Evolutionary conservation across 2,113 vertebrate species (phyloP).

Genomic region (Brachyistius frenatus): DNA sequence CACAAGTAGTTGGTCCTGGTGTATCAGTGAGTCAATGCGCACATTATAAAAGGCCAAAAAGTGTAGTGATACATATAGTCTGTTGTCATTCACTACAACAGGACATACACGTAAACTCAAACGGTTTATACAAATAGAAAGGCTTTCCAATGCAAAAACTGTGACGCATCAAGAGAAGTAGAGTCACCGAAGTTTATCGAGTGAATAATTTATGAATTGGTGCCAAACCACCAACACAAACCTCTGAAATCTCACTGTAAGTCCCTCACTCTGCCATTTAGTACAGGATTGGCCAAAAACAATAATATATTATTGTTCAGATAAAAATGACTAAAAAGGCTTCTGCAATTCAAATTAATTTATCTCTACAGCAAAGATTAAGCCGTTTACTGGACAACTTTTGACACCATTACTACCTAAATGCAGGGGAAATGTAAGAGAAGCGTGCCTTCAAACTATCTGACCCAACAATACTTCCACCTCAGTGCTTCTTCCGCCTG

Average conservation of each 20-base stretch:
- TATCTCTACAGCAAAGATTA: neutral
- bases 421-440: neutral
- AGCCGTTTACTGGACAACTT: neutral
- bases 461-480: conserved; percentile 31
- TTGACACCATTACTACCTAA: too few relatives aligned
- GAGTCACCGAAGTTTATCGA: neutral
- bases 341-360: neutral
- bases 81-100: neutral
- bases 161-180: neutral
- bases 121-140: neutral
- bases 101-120: neutral
- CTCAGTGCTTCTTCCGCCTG: conserved; percentile 41
- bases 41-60: neutral
- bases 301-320: too few relatives aligned
- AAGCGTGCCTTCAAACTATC: neutral
- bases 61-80: neutral
- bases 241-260: neutral
- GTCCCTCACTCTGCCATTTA: neutral
- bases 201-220: neutral
- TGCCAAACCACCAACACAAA: neutral
- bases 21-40: neutral
- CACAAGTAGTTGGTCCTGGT: neutral
- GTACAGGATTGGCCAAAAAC: neutral
- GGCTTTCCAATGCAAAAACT: neutral
- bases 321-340: too few relatives aligned